Percentiles rank a stretch among this genome's conserved stretches.
These are phyloP conservation scores for Scaptomyza tumidula DNA, from an alignment of 2,888 invertebrate species.

Conservation along the genomic window DNA sequence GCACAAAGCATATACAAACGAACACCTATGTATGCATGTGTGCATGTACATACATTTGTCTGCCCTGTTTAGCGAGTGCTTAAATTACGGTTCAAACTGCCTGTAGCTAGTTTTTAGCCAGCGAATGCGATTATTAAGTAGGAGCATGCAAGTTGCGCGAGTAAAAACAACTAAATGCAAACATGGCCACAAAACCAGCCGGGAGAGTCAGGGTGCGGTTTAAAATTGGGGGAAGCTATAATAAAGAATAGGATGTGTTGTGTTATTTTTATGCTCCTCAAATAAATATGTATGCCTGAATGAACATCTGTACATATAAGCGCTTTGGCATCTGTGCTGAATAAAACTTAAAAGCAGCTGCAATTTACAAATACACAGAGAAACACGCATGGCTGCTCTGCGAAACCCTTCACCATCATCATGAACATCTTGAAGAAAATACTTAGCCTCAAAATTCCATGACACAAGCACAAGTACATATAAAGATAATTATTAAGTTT, in stretches of 20 bases:
- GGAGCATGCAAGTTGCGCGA: conserved; percentile 35
- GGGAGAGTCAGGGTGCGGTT: conserved; percentile 16
- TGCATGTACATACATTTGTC: conserved; percentile 5
- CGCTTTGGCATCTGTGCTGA: conserved; percentile 60
- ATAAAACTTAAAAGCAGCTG: conserved; percentile 66
- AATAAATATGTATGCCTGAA: conserved; percentile 24
- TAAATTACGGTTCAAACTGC: conserved; percentile 70
- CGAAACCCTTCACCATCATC: conserved; percentile 31
- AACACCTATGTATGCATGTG: conserved; percentile 5
- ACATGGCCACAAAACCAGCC: conserved; percentile 47
- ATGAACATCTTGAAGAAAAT: conserved; percentile 20
- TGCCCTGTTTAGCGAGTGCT: conserved; percentile 29
- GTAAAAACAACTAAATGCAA: conserved; percentile 48
- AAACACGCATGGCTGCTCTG: conserved; percentile 21
- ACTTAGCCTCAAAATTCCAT: conserved; percentile 58
- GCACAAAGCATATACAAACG: conserved; percentile 7
- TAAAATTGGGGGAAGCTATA: background rate
- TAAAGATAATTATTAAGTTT: conserved; percentile 51
- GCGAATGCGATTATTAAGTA: conserved; percentile 53
- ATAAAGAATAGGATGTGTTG: conserved; percentile 31
- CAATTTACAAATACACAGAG: conserved; percentile 39
- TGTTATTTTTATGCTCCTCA: conserved; percentile 66
- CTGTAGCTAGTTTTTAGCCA: conserved; percentile 65
- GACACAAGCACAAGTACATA: conserved; percentile 56
- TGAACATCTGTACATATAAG: conserved; percentile 24